Base-by-base conservation (phyloP, 64 coral and sea anemone species). In the Pachyseris speciosa region DNA sequence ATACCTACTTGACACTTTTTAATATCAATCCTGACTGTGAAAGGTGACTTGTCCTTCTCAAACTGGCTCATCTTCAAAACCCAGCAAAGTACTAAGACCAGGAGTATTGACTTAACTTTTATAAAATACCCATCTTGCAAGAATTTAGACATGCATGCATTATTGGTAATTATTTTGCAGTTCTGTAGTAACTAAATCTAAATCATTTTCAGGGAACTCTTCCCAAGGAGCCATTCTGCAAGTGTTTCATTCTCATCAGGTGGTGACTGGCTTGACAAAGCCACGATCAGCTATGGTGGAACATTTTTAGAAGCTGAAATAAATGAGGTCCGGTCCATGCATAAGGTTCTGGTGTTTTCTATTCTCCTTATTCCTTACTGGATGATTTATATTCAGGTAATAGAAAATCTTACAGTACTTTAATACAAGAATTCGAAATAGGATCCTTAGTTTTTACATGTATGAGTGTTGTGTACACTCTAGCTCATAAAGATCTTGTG, bases 331-430 rank as follows among this genome's bases (percentile, higher is more conserved):
- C 84, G 80, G 68, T 67, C 79, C 49, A n/a, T 92, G 10, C 37
- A 50, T 3, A 92, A 92, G 64, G 65, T 55, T 84, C 32, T 92
- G 4, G 8, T 85, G 25, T 75, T 92, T 64, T 92, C 34, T 65
- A 1, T 60, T 17, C 57, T 70, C 26, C 78, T 92, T 13, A 92
- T 92, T 64, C 89, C 89, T n/a, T 92, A 92, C 47, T 92, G 89
- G 89, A 92, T 92, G 57, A 92, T 92, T 27, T 92, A 92, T n/a
- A 44, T 67, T 24, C 89, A 92, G 89, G 89, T 88, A 74, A 61
- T 20, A 6, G 58, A 25, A 25, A 16, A n/a, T n/a, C 58, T 0
- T 61, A 24, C 22, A 25, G 27, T 61, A 49, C 45, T 49, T 7
- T 10, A 49, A 49, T 10, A n/a, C n/a, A n/a, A n/a, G n/a, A n/a